These are phyloP conservation scores for Perognathus longimembris DNA, from an alignment of 2,113 vertebrate genomes.

Conservation along the genomic window DNA sequence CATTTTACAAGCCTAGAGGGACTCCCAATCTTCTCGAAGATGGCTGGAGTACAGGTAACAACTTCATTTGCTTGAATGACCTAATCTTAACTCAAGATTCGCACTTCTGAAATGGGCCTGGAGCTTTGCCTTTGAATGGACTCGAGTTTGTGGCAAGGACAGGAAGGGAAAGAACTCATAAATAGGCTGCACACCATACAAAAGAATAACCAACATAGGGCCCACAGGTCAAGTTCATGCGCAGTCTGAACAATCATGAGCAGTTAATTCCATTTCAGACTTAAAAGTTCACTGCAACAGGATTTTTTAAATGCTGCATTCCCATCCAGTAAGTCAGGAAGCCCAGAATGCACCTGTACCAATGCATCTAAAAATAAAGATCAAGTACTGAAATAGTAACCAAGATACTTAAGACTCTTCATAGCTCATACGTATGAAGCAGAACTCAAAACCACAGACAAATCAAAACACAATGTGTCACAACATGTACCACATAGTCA, in stretches of 20 bases:
- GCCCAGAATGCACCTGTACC: neutral
- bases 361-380: constrained; percentile 6
- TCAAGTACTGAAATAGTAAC: neutral
- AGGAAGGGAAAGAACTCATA: constrained; percentile 8
- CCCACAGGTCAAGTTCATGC: constrained; percentile 42
- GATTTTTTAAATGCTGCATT: neutral
- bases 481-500: neutral
- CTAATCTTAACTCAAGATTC: constrained; percentile 40
- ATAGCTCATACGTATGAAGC: neutral
- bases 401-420: neutral
- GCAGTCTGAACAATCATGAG: neutral
- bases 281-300: neutral
- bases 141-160: neutral
- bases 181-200: neutral
- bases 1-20: neutral
- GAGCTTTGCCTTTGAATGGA: constrained; percentile 35
- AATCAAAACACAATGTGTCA: neutral
- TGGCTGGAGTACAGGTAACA: neutral
- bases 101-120: constrained; percentile 44
- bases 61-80: constrained; percentile 49
- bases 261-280: constrained; percentile 28
- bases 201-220: neutral
- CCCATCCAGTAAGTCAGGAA: neutral
- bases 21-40: neutral
- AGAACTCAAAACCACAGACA: neutral